Percentiles rank a stretch among this genome's conserved stretches.
phyloP scores from a whole-genome alignment of 2,888 invertebrate species.

The Encarsia formosa region DNA sequence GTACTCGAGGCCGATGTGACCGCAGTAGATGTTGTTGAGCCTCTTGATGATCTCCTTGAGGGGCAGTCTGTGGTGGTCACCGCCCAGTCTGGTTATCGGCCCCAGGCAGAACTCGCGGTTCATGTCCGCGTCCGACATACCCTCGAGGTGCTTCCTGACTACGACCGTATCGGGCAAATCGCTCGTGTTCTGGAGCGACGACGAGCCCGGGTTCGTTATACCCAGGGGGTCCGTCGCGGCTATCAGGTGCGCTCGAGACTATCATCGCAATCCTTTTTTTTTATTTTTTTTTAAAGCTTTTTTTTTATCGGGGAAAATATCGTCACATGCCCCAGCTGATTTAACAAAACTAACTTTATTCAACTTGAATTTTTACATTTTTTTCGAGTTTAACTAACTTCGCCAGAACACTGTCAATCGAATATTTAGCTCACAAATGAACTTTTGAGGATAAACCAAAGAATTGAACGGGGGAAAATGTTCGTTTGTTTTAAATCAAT shows the following conservation, averaged over 20 bases:
- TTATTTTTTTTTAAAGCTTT: no score
- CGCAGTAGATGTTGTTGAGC: conserved; percentile 44
- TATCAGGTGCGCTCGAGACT: conserved; percentile 80
- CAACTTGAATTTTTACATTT: no score
- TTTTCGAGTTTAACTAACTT: no score
- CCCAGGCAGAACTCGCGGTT: conserved; percentile 37
- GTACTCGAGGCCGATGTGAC: conserved; percentile 43
- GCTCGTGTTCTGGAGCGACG: conserved; percentile 35
- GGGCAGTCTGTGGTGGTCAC: conserved; percentile 33
- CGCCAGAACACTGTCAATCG: no score
- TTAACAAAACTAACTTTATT: no score
- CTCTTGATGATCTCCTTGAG: conserved; percentile 41
- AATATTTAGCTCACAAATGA: no score
- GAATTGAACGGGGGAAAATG: no score
- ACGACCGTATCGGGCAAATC: conserved; percentile 39
- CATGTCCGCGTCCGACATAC: conserved; percentile 39
- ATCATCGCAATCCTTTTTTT: no score
- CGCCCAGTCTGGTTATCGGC: conserved; percentile 39
- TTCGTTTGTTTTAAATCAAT: no score
- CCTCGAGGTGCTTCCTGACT: conserved; percentile 37
- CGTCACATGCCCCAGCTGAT: no score
- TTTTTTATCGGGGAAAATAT: no score
- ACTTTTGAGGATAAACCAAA: no score
- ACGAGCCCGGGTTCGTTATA: conserved; percentile 51
- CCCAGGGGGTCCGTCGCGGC: conserved; percentile 79